Evolutionary conservation across 2,113 vertebrate species (phyloP).

Genomic region (Saiga tatarica): DNA sequence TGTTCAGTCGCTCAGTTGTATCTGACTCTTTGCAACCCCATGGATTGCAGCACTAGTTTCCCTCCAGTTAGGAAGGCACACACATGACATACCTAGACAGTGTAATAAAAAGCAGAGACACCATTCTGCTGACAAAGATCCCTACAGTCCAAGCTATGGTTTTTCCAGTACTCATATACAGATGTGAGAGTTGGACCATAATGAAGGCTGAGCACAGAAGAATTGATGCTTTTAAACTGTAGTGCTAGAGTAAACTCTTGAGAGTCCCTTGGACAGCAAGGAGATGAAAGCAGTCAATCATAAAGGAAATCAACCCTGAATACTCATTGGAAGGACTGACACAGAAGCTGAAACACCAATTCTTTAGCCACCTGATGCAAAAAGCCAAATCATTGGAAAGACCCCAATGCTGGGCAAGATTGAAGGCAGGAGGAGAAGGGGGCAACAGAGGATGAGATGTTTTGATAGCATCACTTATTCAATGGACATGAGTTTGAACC

Average conservation of each 20-base stretch:
- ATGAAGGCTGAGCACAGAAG: not conserved
- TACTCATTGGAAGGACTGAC: not conserved
- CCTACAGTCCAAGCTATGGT: not conserved
- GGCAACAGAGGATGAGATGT: not conserved
- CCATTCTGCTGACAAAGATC: not conserved
- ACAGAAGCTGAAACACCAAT: not conserved
- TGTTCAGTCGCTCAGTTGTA: not conserved
- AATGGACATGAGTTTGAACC: not conserved
- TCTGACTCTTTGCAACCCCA: not conserved
- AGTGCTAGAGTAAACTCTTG: not conserved
- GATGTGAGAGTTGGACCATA: not conserved
- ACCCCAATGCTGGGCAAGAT: not conserved
- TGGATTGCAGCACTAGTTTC: not conserved
- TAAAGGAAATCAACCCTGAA: not conserved
- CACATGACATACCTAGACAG: not conserved
- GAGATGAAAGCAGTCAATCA: not conserved
- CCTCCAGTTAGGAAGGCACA: not conserved
- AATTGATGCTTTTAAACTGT: not conserved
- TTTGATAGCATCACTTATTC: not conserved
- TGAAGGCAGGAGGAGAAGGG: not conserved
- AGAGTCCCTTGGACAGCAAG: not conserved
- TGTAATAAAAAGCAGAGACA: not conserved
- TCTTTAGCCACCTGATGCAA: not conserved
- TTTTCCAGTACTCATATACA: not conserved
- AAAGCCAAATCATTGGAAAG: not conserved